Conservation (phyloP, 2,888 invertebrate genomes). For the Agrotis puta region DNA sequence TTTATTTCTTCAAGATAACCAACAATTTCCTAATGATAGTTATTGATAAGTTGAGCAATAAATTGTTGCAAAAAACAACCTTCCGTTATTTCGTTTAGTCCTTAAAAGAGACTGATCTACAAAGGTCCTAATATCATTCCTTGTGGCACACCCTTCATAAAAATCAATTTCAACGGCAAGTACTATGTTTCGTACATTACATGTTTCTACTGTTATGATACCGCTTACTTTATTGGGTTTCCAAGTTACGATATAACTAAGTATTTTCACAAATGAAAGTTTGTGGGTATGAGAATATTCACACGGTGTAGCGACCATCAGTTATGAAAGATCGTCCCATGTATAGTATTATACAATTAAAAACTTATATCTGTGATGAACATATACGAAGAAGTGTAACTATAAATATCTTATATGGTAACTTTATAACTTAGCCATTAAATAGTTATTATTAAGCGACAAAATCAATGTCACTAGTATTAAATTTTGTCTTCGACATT, state of each 20-base stretch:
- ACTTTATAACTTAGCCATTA: constrained; percentile 38
- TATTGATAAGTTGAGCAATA: too few relatives aligned
- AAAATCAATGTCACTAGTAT: constrained; percentile 39
- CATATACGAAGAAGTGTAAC: not conserved
- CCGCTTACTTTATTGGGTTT: not conserved
- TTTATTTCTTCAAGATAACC: too few relatives aligned
- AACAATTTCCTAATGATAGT: too few relatives aligned
- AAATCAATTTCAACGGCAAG: not conserved
- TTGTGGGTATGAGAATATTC: constrained; percentile 17
- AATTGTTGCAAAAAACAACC: not conserved
- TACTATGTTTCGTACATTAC: not conserved
- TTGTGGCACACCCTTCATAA: not conserved
- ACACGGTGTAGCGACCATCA: not conserved
- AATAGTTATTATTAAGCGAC: constrained; percentile 39
- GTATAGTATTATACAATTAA: constrained; percentile 17
- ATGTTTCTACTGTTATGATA: too few relatives aligned
- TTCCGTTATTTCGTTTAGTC: not conserved
- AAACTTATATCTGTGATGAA: constrained; percentile 9
- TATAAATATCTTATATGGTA: constrained; percentile 18
- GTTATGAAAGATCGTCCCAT: not conserved
- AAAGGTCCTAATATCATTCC: constrained; percentile 10
- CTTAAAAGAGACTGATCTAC: not conserved
- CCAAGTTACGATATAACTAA: not conserved
- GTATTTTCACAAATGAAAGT: constrained; percentile 27
- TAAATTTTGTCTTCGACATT: constrained; percentile 37